phyloP scores from a whole-genome alignment of 2,113 vertebrate genomes.

The Chlorodrepanis virens region DNA sequence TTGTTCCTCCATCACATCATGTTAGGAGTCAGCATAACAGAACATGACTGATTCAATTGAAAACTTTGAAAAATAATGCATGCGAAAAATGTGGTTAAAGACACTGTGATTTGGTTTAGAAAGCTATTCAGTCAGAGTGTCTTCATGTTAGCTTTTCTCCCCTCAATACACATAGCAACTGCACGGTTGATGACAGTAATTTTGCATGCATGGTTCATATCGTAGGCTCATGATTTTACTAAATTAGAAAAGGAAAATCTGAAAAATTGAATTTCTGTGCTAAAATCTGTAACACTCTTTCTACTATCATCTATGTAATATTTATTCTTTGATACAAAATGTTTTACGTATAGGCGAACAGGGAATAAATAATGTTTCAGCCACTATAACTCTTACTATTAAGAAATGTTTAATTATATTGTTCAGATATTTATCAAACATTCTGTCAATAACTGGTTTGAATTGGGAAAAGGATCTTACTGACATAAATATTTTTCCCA shows the following conservation, averaged over 20 bases:
- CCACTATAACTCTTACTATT: neutral
- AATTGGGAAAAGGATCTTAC: neutral
- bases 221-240: neutral
- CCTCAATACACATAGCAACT: neutral
- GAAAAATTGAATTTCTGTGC: neutral
- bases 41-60: neutral
- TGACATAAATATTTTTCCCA: neutral
- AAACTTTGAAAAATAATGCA: neutral
- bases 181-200: neutral
- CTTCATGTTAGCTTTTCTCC: neutral
- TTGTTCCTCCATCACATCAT: neutral
- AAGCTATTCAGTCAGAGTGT: neutral
- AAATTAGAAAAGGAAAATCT: neutral
- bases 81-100: neutral
- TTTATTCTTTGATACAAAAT: neutral
- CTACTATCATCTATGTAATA: neutral
- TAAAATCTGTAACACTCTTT: neutral
- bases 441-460: neutral
- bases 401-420: neutral
- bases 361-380: neutral
- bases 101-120: neutral
- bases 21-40: neutral
- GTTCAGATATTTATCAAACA: neutral
- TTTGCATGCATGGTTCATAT: neutral
- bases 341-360: neutral